phyloP scores from a whole-genome alignment of 2,888 invertebrate genomes.

The Tromatobia lineatoria region DNA sequence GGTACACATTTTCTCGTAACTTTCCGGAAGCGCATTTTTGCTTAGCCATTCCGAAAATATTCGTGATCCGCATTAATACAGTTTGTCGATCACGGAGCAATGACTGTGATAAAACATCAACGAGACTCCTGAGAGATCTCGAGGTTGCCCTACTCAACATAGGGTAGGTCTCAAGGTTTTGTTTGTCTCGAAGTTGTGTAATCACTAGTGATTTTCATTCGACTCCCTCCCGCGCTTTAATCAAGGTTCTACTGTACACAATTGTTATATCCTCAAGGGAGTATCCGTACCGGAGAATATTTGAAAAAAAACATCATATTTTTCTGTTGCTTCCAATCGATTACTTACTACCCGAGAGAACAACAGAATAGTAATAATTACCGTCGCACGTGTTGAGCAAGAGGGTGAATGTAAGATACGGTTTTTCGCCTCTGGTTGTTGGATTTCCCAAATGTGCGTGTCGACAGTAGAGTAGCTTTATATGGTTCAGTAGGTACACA shows the following conservation, averaged over 20 bases:
- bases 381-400: no score
- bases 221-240: no score
- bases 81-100: slow-evolving; percentile 62
- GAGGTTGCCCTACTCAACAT: slow-evolving; percentile 46
- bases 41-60: slow-evolving; percentile 61
- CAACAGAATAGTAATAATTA: no score
- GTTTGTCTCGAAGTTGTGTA: slow-evolving; percentile 19
- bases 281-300: no score
- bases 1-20: slow-evolving; percentile 36
- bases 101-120: slow-evolving; percentile 73
- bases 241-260: no score
- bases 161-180: not conserved
- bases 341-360: no score
- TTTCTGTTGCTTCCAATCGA: no score
- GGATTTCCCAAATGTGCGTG: slow-evolving; percentile 19
- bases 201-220: no score
- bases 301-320: no score
- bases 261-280: no score
- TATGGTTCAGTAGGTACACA: slow-evolving; percentile 39
- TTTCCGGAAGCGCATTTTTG: slow-evolving; percentile 39
- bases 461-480: not conserved
- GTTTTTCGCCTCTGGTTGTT: not conserved
- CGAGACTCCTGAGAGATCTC: slow-evolving; percentile 70
- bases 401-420: no score
- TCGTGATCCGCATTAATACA: slow-evolving; percentile 68